Conservation (phyloP, 2,888 invertebrate species). For the Xanthia icteritia region DNA sequence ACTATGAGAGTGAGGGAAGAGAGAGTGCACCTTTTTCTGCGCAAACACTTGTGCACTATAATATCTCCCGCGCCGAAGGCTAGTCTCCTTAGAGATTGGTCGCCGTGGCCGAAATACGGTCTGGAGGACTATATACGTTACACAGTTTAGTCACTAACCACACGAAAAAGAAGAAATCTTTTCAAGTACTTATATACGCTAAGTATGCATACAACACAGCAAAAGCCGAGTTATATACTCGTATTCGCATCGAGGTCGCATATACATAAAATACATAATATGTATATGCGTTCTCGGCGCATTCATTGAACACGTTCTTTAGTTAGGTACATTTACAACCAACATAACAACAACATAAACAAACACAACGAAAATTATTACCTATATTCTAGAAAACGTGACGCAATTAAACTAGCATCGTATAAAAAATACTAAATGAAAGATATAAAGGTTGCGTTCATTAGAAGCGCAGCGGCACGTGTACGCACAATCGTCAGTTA, state of each 20-base stretch:
- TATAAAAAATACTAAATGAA: constrained; percentile 43
- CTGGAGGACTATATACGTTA: too few species aligned
- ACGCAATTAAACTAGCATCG: constrained; percentile 38
- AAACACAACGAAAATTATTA: not conserved
- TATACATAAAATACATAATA: too few species aligned
- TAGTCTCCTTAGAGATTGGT: too few species aligned
- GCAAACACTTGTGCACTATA: too few species aligned
- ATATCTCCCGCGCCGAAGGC: too few species aligned
- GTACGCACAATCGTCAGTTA: constrained; percentile 78
- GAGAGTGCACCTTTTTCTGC: too few species aligned
- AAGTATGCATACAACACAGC: not conserved
- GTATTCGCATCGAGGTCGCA: not conserved
- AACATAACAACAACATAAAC: not conserved
- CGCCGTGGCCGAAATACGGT: too few species aligned
- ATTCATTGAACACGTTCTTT: not conserved
- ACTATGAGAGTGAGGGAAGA: too few species aligned
- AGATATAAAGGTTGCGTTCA: constrained; percentile 61
- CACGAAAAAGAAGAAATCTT: too few species aligned
- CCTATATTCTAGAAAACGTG: constrained; percentile 30
- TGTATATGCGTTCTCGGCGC: too few species aligned
- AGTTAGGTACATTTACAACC: not conserved
- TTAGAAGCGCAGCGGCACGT: constrained; percentile 69
- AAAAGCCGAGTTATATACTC: not conserved
- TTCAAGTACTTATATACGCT: too few species aligned
- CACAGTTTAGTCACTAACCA: too few species aligned